Conservation (phyloP, 2,888 invertebrate genomes). For the Hypomecis atomaria region DNA sequence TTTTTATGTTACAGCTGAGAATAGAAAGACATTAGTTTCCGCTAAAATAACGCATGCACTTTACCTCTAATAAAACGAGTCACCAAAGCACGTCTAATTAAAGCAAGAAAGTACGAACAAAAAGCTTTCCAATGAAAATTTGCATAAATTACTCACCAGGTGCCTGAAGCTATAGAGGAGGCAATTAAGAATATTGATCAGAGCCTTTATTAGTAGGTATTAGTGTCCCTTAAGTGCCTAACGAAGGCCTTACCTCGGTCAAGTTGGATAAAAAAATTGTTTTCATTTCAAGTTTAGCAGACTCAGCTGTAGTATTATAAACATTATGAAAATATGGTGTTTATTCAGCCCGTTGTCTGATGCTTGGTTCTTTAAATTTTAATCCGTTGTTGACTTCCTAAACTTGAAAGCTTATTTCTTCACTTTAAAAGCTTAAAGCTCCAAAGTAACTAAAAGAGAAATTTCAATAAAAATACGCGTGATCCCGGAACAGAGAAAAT, state of each 20-base stretch:
- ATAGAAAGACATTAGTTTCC: background rate
- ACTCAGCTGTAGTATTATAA: background rate
- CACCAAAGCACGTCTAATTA: slow-evolving; percentile 25
- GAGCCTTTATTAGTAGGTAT: slow-evolving; percentile 25
- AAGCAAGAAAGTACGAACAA: slow-evolving; percentile 17
- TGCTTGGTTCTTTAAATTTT: no score
- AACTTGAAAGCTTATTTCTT: no score
- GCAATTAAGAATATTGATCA: slow-evolving; percentile 26
- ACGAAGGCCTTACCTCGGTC: slow-evolving; percentile 1
- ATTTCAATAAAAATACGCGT: background rate
- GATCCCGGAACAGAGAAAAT: background rate
- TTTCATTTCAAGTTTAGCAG: background rate
- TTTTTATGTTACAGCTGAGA: slow-evolving; percentile 5
- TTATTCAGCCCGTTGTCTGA: no score
- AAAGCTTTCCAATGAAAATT: slow-evolving; percentile 27
- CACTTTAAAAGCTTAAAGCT: no score
- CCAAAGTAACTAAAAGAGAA: background rate
- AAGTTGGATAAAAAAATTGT: background rate
- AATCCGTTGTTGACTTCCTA: no score
- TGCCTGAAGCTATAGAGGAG: slow-evolving; percentile 26
- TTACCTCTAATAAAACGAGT: slow-evolving; percentile 9
- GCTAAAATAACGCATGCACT: slow-evolving; percentile 24
- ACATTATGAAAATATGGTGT: no score
- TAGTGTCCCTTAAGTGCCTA: slow-evolving; percentile 16
- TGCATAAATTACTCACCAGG: slow-evolving; percentile 37